These are phyloP conservation scores for Pycnomerus fuliginosus DNA, from an alignment of 2,888 invertebrate species.

Conservation along the genomic window DNA sequence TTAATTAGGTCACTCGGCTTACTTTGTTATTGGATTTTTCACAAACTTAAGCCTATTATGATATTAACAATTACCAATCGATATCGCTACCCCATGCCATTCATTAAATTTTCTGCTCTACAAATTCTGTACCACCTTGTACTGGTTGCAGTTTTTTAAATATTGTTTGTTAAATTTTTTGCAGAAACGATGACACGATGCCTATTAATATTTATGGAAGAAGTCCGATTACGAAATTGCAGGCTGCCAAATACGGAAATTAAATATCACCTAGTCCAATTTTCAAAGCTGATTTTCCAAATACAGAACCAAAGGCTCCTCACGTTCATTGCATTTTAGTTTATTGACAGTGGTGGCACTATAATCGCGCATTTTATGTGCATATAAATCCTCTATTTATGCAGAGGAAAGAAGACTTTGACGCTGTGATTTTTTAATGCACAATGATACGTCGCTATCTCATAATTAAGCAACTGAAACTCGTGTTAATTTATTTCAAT, in stretches of 20 bases:
- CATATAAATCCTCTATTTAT: not conserved
- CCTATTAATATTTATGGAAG: slow-evolving; percentile 7
- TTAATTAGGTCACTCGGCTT: not conserved
- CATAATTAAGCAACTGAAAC: slow-evolving; percentile 1
- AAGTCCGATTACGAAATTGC: slow-evolving; percentile 9
- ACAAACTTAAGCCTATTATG: slow-evolving; percentile 1
- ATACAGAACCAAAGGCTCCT: slow-evolving; percentile 1
- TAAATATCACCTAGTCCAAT: no score
- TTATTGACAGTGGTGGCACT: not conserved
- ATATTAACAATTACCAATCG: not conserved
- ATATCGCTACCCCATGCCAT: slow-evolving; percentile 1
- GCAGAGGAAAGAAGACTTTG: not conserved
- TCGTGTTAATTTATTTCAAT: slow-evolving; percentile 23
- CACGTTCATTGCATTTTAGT: not conserved
- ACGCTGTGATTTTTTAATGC: not conserved
- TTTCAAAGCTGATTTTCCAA: not conserved
- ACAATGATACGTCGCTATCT: not conserved
- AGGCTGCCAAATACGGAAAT: slow-evolving; percentile 4
- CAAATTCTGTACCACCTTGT: slow-evolving; percentile 9
- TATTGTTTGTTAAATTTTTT: slow-evolving; percentile 2
- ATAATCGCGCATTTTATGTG: not conserved
- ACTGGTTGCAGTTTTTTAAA: slow-evolving; percentile 3
- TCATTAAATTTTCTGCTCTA: slow-evolving; percentile 7
- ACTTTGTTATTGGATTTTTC: not conserved
- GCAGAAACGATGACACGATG: slow-evolving; percentile 3